These are phyloP conservation scores for Euglossa dilemma DNA, from an alignment of 1,140 invertebrate species.

Conservation along the genomic window DNA sequence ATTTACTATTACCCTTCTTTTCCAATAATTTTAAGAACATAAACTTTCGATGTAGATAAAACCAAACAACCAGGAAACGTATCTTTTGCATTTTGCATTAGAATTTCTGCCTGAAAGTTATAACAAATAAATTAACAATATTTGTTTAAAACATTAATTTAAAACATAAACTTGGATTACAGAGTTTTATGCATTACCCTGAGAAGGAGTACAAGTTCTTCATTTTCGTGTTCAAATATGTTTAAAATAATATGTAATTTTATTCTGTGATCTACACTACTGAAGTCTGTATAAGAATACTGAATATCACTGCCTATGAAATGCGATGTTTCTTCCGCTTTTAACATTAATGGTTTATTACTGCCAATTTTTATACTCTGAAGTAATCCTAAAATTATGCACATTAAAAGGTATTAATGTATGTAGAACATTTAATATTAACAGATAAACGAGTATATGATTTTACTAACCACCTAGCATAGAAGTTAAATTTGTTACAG, in stretches of 20 bases:
- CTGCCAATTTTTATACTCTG: conserved; percentile 78
- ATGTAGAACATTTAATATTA: background rate
- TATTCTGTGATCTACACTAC: conserved; percentile 84
- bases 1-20: conserved; percentile 76
- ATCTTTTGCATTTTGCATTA: conserved; percentile 73
- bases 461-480: conserved; percentile 74
- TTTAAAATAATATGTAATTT: conserved; percentile 84
- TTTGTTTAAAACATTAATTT: background rate
- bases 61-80: conserved; percentile 82
- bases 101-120: conserved; percentile 75
- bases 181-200: conserved; percentile 73
- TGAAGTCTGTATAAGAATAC: conserved; percentile 84
- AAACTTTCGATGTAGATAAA: conserved; percentile 83
- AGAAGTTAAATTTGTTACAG: conserved; percentile 75
- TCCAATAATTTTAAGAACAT: conserved; percentile 82
- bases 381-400: conserved; percentile 72
- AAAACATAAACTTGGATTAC: background rate
- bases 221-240: conserved; percentile 83
- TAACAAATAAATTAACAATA: background rate
- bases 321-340: conserved; percentile 65
- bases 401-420: background rate
- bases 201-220: conserved; percentile 83
- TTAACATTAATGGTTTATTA: conserved; percentile 63
- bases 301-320: conserved; percentile 74
- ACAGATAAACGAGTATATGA: background rate